Base-by-base conservation (phyloP, 2,888 invertebrate species). In the Pseudococcus viburni region DNA sequence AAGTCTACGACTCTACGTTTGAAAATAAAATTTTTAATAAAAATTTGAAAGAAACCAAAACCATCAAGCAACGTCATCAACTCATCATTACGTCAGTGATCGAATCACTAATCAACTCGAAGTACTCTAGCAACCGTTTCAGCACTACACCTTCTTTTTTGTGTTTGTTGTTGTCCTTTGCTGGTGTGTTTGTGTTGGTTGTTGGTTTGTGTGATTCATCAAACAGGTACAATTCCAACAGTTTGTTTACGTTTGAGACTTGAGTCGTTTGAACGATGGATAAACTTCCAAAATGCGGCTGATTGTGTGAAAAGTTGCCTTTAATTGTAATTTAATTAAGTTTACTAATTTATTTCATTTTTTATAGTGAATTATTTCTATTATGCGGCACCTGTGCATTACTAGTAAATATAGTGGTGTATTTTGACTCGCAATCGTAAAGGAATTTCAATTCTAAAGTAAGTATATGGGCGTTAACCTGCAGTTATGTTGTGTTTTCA, bases 381-480 rank as follows among this genome's bases (percentile, higher is more conserved):
- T 15, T 64, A 64, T 64, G 64, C 12, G 3, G 22, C 64, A 7
- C 22, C 22, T 22, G 64, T 64, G 22, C 22, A 22, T 8, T 22
- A 22, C 19, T 64, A 8, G 19, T 22, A 64, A 64, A 22, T 64
- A 11, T 22, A 22, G 64, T 64, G 22, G 9, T 22, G 22, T 64
- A 6, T 22, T 64, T 22, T 22, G 9, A 64, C 12, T 64, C 9
- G 15, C 8, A 64, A 64, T 64, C 9, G 19, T 19, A 4, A 9
- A 19, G 80, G 46, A 83, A 46, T 46, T 12, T 17, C 17, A 5
- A 46, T 6, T 46, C 17, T 0, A 46, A 83, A 83, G 80, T 83
- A 83, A 83, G 80, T 83, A 9, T 46, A 83, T 83, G 80, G 80
- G 80, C 80, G 80, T 83, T 83, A 15, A 83, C 80, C 80, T 17